Evolutionary conservation across 2,888 invertebrate species (phyloP), one percentile per base, ranked within the genome.

Genomic region (Pachymerium ferrugineum): DNA sequence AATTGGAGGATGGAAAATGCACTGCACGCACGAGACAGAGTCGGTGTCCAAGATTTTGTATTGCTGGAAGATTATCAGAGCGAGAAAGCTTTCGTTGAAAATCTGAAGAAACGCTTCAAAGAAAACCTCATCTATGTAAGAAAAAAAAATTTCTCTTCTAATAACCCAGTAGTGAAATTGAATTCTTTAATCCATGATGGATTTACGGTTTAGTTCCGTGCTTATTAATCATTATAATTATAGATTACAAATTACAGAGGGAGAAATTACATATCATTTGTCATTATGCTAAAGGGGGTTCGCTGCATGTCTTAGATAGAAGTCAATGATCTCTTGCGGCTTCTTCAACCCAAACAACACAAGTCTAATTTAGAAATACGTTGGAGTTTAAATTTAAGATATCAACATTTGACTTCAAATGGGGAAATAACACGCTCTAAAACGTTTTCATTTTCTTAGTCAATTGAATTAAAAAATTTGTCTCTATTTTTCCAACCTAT

Each of bases 71-170:
- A 95, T 83, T 93, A 87, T 83, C 87, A 88, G 76, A 92, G 88
- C 79, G 90, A 92, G 79, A 85, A 86, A 1, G 93, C 90, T 62
- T 95, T 96, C 83, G 88, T 93, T 73, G 92, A 92, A 79, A 96
- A 96, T 84, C 85, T 96, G 76, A 85, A 86, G 79, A 95, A 94
- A 82, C 86, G 96, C 69, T 94, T 94, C 84, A 87, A 87, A 74
- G 93, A 92, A 82, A 89, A 93, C 83, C 86, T 94, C 76, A 95
- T 96, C 79, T 96, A 96, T 84, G 95, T 95, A 84, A 91, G 93
- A 87, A 30, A 35, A 77, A 16, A 72, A n/a, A 73, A 22, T 74
- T 28, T 74, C 19, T 33, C 33, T 31, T n/a, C n/a, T n/a, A n/a
- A n/a, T n/a, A n/a, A n/a, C n/a, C n/a, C n/a, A n/a, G n/a, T n/a